A percentile compares a stretch with the other conserved stretches of the same genome.
phyloP scores from a whole-genome alignment of 2,797 vertebrate species.

The Artibeus lituratus region DNA sequence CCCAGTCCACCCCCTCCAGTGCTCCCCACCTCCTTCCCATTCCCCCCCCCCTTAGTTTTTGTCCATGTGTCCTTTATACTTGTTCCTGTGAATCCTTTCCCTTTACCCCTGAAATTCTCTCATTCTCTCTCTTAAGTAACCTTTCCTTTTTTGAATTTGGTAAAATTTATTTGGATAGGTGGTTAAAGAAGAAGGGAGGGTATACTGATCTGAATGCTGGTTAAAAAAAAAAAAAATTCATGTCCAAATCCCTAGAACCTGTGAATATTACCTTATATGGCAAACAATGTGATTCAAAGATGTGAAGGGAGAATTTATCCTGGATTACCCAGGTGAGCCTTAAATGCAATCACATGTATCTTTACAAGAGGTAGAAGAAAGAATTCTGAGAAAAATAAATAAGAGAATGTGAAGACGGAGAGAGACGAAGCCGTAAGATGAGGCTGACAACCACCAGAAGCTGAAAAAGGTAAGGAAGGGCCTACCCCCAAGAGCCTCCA shows the following conservation, averaged over 20 bases:
- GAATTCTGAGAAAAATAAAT: not conserved
- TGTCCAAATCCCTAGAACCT: not conserved
- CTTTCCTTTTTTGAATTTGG: not conserved
- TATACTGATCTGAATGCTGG: not conserved
- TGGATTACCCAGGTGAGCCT: not conserved
- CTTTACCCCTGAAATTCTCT: too few species aligned
- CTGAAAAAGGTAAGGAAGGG: not conserved
- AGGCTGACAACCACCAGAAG: not conserved
- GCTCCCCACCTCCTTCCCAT: too few species aligned
- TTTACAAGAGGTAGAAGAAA: not conserved
- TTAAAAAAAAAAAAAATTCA: not conserved
- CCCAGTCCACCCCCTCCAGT: too few species aligned
- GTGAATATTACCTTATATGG: not conserved
- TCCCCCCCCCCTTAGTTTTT: too few species aligned
- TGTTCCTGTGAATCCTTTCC: too few species aligned
- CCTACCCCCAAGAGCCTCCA: not conserved
- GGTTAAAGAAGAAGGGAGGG: not conserved
- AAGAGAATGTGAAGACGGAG: not conserved
- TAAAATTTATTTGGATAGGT: not conserved
- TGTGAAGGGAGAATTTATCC: slow-evolving; percentile 14
- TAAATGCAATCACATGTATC: not conserved
- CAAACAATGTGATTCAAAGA: slow-evolving; percentile 1
- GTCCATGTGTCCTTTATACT: too few species aligned
- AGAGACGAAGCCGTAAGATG: not conserved
- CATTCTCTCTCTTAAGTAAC: not conserved